Conservation (phyloP, 2,113 vertebrate species). For the Chamaetylas fuelleborni region DNA sequence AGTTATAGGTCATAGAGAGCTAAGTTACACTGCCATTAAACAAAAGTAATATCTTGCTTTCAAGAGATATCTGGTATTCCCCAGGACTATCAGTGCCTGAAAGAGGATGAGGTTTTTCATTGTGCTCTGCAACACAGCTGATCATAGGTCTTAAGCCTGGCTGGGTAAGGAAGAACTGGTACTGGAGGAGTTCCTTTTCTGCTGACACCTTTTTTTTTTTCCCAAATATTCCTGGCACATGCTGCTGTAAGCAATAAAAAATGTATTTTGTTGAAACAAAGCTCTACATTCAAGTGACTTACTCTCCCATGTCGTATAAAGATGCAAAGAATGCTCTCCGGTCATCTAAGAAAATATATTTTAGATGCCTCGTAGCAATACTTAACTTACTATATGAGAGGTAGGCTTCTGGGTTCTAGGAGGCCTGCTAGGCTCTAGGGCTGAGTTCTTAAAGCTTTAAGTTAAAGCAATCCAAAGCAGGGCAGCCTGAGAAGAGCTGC, state of each 20-base stretch:
- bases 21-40: not conserved
- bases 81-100: conserved; percentile 39
- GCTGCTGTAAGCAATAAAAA: conserved; percentile 40
- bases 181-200: not conserved
- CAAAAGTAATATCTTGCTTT: conserved; percentile 1
- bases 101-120: conserved; percentile 37
- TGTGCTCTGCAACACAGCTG: conserved; percentile 41
- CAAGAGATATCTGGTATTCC: conserved; percentile 6
- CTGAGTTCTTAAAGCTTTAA: conserved; percentile 70
- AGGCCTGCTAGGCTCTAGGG: conserved; percentile 66
- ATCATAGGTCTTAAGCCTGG: not conserved
- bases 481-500: not conserved
- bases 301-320: conserved; percentile 57
- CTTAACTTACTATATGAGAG: conserved; percentile 60
- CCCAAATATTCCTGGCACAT: conserved; percentile 15
- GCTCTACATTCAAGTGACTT: conserved; percentile 66
- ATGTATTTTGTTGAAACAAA: conserved; percentile 39
- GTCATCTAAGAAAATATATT: conserved; percentile 61
- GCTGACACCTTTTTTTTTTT: not conserved
- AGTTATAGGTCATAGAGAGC: conserved; percentile 5
- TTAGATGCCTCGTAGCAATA: conserved; percentile 60
- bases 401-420: conserved; percentile 67
- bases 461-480: conserved; percentile 69
- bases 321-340: conserved; percentile 63
- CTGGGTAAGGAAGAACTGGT: conserved; percentile 46